Conservation (phyloP, 92 coral and sea anemone species). For the Parazoanthus atlanticus region DNA sequence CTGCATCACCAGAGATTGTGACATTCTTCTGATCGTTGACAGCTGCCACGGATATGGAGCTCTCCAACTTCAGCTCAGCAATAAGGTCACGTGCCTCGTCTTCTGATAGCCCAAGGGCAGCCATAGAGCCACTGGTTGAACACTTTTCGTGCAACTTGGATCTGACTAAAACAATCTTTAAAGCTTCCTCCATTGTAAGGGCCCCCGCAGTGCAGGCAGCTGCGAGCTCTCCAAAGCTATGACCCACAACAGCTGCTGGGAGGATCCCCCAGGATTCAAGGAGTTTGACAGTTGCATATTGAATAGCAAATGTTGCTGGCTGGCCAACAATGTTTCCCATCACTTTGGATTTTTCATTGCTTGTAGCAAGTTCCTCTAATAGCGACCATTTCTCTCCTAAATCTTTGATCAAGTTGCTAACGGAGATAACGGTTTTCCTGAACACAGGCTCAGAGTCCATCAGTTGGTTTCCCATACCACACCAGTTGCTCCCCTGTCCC, state of each 20-base stretch:
- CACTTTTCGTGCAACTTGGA: conserved; percentile 78
- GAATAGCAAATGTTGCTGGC: conserved; percentile 72
- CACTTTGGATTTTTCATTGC: conserved; percentile 51
- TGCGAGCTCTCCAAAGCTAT: conserved; percentile 86
- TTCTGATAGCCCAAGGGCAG: conserved; percentile 81
- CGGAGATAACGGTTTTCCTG: conserved; percentile 50
- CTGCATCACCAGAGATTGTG: conserved; percentile 80
- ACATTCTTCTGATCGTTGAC: conserved; percentile 75
- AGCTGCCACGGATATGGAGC: conserved; percentile 70
- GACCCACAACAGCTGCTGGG: conserved; percentile 90
- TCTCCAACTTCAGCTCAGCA: conserved; percentile 53
- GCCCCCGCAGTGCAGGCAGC: conserved; percentile 82
- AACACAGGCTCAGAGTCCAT: conserved; percentile 73
- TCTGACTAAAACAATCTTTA: conserved; percentile 68
- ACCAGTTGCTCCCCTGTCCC: conserved; percentile 87
- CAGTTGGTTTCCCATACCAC: conserved; percentile 85
- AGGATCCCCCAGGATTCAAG: conserved; percentile 82
- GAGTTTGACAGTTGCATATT: conserved; percentile 69
- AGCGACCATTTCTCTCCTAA: conserved; percentile 72
- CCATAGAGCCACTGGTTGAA: conserved; percentile 80
- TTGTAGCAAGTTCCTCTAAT: conserved; percentile 55
- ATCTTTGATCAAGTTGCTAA: conserved; percentile 56
- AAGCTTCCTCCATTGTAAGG: conserved; percentile 66
- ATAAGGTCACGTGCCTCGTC: conserved; percentile 56
- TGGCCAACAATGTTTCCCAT: conserved; percentile 68